A percentile compares a stretch with the other conserved stretches of the same genome.
phyloP scores from a whole-genome alignment of 2,888 invertebrate species.

The Cantharis rustica region DNA sequence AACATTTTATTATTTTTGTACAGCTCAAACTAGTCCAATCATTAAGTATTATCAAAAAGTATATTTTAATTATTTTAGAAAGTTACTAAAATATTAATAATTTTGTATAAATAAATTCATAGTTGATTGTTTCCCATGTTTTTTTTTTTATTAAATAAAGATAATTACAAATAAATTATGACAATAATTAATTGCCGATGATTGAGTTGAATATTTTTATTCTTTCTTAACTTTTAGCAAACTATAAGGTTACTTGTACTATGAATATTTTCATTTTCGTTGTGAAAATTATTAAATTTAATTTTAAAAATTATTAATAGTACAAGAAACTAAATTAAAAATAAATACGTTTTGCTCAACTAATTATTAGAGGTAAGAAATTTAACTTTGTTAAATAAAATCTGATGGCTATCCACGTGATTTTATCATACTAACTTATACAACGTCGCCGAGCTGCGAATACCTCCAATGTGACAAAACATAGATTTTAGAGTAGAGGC shows the following conservation, averaged over 20 bases:
- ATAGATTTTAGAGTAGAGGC: too few species aligned
- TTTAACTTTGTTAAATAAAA: too few species aligned
- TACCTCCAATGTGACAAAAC: too few species aligned
- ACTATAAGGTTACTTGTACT: neutral
- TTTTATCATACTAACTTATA: too few species aligned
- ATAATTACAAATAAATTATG: neutral
- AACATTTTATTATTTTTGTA: constrained; percentile 5
- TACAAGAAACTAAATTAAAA: too few species aligned
- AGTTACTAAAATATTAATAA: neutral
- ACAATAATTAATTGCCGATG: constrained; percentile 8
- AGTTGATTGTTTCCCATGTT: neutral
- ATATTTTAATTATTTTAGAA: neutral
- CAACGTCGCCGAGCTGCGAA: too few species aligned
- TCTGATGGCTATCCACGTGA: too few species aligned
- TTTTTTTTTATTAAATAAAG: neutral
- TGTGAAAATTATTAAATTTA: neutral
- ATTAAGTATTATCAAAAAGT: constrained; percentile 35
- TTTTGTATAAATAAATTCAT: constrained; percentile 3
- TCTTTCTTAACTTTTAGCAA: neutral
- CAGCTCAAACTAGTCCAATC: constrained; percentile 38
- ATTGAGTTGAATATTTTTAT: neutral
- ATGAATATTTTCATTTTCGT: neutral
- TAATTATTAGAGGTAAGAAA: too few species aligned
- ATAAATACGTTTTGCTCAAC: too few species aligned
- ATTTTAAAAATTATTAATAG: too few species aligned